These are phyloP conservation scores for Nycteola revayana DNA, from an alignment of 2,888 invertebrate species.

Conservation along the genomic window DNA sequence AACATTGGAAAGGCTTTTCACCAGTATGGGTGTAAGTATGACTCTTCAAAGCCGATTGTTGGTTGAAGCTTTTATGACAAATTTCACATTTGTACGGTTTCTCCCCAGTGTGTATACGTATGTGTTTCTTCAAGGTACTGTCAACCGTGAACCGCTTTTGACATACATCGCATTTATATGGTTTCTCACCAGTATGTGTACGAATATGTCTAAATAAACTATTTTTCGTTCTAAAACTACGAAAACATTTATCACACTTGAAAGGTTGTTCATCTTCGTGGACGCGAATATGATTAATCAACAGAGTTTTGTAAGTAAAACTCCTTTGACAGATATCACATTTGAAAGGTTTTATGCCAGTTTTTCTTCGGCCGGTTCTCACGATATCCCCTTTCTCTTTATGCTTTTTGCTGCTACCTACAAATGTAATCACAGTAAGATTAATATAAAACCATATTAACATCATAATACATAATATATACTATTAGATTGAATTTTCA, in stretches of 20 bases:
- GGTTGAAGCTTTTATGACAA: background rate
- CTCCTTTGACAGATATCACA: too few species aligned
- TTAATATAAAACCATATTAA: too few species aligned
- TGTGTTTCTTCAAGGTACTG: background rate
- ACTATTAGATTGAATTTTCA: too few species aligned
- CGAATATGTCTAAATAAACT: background rate
- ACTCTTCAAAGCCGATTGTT: background rate
- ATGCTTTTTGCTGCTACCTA: too few species aligned
- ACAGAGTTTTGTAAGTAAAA: too few species aligned
- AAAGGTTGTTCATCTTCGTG: background rate
- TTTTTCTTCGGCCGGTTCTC: too few species aligned
- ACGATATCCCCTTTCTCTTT: too few species aligned
- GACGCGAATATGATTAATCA: background rate
- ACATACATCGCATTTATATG: conserved; percentile 1
- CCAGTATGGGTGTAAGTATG: background rate
- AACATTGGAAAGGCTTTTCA: background rate
- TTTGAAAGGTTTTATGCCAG: too few species aligned
- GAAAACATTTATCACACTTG: background rate
- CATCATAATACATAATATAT: too few species aligned
- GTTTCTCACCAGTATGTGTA: background rate
- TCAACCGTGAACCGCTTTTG: background rate
- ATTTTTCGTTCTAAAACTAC: background rate
- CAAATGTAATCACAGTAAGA: too few species aligned
- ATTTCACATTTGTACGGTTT: background rate
- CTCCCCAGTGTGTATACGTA: background rate